Base-by-base conservation (phyloP, 2,888 invertebrate species). In the Rhagium mordax region DNA sequence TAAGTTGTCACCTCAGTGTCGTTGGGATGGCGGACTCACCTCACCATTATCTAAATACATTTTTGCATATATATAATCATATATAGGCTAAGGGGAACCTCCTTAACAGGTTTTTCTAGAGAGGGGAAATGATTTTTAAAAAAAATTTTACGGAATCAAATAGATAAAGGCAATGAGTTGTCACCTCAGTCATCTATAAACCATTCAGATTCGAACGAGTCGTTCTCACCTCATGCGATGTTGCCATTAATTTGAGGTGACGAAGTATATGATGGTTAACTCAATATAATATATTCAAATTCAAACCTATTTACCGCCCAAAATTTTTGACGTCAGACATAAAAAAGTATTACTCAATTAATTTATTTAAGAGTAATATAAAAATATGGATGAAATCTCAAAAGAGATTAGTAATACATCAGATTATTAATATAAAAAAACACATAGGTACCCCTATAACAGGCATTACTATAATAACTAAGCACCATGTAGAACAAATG, bases 11-110 rank as follows among this genome's bases (percentile, higher is more conserved):
- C 48, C 15, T 48, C 48, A 48, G 48, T 48, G 48, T 7, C 48
- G 48, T 48, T 48, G 48, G 48, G 48, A 48, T 48, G 48, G 48
- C 48, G 48, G 48, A 48, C 48, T 48, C 48, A 48, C 48, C 48
- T 48, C 48, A 48, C 16, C 48, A 48, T 48, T 48, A 16, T 48
- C 48, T 48, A 48, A 48, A 15, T 7, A 48, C 48, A 16, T 15
- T 48, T 48, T 48, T 48, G 48, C 48, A 48, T 48, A 48, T 16
- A 48, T 48, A 48, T 15, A 48, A 48, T 16, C 48, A 48, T 48
- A 48, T 48, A 48, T 48, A 48, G 48, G 48, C 48, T 7, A 16
- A 48, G 48, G 48, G 48, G 7, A 48, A 48, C 48, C 48, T 4
- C 48, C 48, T 48, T 48, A 48, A 48, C 48, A 48, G 15, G 15